Evolutionary conservation across 2,888 invertebrate species (phyloP).

Genomic region (Amphipoea oculea): DNA sequence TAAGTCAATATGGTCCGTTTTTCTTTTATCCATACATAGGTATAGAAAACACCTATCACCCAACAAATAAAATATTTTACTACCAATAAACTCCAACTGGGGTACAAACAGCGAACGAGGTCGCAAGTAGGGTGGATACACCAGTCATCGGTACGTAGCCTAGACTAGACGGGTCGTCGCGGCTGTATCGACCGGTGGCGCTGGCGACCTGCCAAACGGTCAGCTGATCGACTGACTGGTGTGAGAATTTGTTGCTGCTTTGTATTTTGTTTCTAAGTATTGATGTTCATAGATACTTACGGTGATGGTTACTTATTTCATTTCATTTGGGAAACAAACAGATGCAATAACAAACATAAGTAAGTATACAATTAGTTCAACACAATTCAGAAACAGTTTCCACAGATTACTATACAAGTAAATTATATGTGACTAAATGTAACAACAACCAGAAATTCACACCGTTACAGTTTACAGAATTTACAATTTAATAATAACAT

Average conservation of each 20-base stretch:
- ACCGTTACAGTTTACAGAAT: too few species aligned
- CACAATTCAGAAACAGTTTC: too few species aligned
- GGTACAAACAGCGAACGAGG: constrained; percentile 56
- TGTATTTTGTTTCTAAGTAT: constrained; percentile 5
- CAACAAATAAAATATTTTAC: constrained; percentile 40
- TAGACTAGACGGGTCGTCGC: constrained; percentile 56
- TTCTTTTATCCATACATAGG: background rate
- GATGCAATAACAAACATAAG: too few species aligned
- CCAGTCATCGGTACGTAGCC: constrained; percentile 29
- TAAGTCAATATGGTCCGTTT: constrained; percentile 3
- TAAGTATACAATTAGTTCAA: too few species aligned
- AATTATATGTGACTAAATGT: too few species aligned
- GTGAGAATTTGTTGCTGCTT: constrained; percentile 8
- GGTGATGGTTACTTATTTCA: background rate
- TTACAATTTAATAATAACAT: too few species aligned
- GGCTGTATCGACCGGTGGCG: constrained; percentile 64
- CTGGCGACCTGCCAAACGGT: constrained; percentile 65
- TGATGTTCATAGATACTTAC: background rate
- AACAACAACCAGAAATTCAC: too few species aligned
- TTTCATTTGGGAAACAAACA: too few species aligned
- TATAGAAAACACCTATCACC: background rate
- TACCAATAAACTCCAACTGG: constrained; percentile 38
- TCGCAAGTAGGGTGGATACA: constrained; percentile 40
- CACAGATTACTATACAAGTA: too few species aligned
- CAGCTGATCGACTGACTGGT: constrained; percentile 57